Evolutionary conservation across 2,113 vertebrate genomes (phyloP).

Genomic region (Cryptomyrus ogoouensis): DNA sequence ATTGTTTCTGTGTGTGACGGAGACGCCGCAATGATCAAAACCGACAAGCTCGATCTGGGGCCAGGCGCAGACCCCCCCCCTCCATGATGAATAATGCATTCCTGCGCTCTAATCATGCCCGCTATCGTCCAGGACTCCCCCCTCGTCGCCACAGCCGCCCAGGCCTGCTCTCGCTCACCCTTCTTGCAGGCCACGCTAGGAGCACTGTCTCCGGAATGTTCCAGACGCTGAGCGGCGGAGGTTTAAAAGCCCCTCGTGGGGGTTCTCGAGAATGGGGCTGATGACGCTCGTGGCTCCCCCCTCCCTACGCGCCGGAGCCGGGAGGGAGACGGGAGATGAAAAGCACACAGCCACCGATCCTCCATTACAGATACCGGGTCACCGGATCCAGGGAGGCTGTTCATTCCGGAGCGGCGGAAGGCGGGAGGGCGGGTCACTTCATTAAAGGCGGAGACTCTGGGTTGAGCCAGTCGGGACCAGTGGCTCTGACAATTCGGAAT

Average conservation of each 20-base stretch:
- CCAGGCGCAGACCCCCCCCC: constrained; percentile 59
- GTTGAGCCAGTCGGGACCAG: not conserved
- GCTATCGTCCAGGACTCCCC: constrained; percentile 49
- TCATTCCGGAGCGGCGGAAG: not conserved
- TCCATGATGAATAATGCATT: constrained; percentile 65
- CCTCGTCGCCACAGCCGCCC: constrained; percentile 18
- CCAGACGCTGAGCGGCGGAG: not conserved
- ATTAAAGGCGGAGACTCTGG: not conserved
- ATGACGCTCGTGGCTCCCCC: not conserved
- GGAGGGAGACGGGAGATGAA: not conserved
- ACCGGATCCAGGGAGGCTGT: not conserved
- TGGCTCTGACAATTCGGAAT: not conserved
- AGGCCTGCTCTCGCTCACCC: not conserved
- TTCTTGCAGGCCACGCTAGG: not conserved
- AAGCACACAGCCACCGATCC: not conserved
- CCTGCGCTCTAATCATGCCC: constrained; percentile 66
- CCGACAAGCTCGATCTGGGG: constrained; percentile 69
- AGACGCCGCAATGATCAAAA: constrained; percentile 66
- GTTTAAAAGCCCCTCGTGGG: not conserved
- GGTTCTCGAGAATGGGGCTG: not conserved
- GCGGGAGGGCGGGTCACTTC: not conserved
- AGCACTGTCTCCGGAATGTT: constrained; percentile 19
- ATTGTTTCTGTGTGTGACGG: constrained; percentile 55
- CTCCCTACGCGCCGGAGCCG: constrained; percentile 12
- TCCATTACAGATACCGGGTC: not conserved